These are phyloP conservation scores for Acridotheres tristis DNA, from an alignment of 2,797 vertebrate genomes.

Conservation along the genomic window DNA sequence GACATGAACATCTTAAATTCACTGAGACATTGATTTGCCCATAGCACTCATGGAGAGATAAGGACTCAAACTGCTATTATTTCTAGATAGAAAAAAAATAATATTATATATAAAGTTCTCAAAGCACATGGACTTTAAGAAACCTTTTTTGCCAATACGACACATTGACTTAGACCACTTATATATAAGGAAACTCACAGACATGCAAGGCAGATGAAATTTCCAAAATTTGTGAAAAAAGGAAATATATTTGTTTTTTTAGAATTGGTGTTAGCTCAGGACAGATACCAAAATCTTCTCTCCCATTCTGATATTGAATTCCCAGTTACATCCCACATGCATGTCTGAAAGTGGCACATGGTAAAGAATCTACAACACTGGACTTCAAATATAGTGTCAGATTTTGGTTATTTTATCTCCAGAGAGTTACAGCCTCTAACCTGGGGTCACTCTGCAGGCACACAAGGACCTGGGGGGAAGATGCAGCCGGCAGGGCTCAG, in stretches of 20 bases:
- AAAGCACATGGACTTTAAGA: background rate
- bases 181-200: background rate
- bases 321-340: background rate
- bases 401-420: background rate
- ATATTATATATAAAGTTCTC: background rate
- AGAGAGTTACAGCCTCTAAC: background rate
- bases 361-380: background rate
- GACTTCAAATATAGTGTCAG: background rate
- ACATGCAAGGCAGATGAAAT: background rate
- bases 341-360: background rate
- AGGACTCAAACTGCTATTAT: background rate
- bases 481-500: background rate
- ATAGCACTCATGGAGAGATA: background rate
- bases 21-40: background rate
- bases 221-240: background rate
- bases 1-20: background rate
- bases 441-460: background rate
- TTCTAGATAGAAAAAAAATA: background rate
- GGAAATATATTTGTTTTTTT: background rate
- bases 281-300: background rate
- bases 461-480: rapidly evolving
- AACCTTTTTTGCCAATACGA: background rate
- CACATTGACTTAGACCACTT: background rate
- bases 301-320: background rate
- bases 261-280: background rate